Evolutionary conservation across 2,113 vertebrate genomes (phyloP).

Genomic region (Cyrtonyx montezumae): DNA sequence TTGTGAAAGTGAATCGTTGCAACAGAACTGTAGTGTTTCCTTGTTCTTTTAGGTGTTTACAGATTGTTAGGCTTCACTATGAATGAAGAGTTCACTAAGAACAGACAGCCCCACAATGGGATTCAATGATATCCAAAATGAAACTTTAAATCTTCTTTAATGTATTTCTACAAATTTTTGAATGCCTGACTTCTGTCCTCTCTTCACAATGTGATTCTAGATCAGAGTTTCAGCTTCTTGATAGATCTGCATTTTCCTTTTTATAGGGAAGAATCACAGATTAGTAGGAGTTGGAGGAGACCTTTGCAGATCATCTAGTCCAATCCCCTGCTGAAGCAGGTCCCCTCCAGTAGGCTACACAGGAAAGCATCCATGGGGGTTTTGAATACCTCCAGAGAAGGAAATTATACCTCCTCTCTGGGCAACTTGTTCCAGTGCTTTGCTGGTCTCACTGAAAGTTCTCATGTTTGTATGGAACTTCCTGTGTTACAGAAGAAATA

Average conservation of each 20-base stretch:
- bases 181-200: not conserved
- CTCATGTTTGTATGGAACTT: not conserved
- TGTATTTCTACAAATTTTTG: accelerated
- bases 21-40: not conserved
- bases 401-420: too few relatives aligned
- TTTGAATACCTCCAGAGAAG: too few relatives aligned
- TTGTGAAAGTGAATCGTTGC: not conserved
- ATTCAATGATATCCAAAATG: not conserved
- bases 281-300: too few relatives aligned
- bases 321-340: too few relatives aligned
- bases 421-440: too few relatives aligned
- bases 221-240: not conserved
- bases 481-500: too few relatives aligned
- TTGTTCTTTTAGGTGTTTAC: not conserved
- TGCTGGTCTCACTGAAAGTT: too few relatives aligned
- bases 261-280: not conserved
- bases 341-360: too few relatives aligned
- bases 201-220: not conserved
- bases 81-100: not conserved
- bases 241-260: not conserved
- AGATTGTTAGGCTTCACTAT: not conserved
- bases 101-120: accelerated
- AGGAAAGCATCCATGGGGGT: too few relatives aligned
- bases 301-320: too few relatives aligned
- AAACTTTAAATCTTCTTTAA: not conserved